Base-by-base conservation (phyloP, 2,888 invertebrate species). In the Serripes groenlandicus region DNA sequence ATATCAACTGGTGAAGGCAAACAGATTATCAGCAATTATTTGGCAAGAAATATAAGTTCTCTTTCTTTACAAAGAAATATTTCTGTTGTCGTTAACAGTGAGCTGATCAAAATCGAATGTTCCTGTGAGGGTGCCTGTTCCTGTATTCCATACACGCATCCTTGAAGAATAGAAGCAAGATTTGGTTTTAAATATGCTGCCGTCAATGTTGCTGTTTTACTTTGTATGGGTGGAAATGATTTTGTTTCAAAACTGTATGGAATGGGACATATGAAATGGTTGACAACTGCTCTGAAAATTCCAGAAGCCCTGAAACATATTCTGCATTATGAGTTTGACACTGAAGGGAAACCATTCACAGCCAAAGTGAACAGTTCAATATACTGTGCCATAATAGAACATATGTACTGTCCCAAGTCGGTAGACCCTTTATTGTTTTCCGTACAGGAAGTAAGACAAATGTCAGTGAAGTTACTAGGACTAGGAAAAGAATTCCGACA, bases 1-100 rank as follows among this genome's bases (percentile, higher is more conserved):
- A 64, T 70, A 30, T 70, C 72, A 35, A 83, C 83, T 18, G 35
- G 23, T 0, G 30, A 32, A 15, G 79, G 83, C 3, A 83, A 83
- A 34, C 23, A 34, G n/a, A 28, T 79, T 1, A 49, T 64, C 9
- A 78, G 81, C 49, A 77, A 34, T 30, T 81, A 81, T 60, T n/a
- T 78, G 0, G 77, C 81, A 23, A 15, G 23, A 70, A 77, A 78
- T 35, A 37, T 74, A 28, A 4, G 3, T n/a, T 30, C 32, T n/a
- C 23, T 64, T 15, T 21, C 15, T 18, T 11, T 64, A 3, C 4
- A 23, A 15, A 64, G n/a, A 34, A n/a, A 64, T 11, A 11, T 64
- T 21, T 21, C 4, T 4, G 32, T 30, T 34, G 34, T n/a, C 23
- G n/a, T 54, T n/a, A 23, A 54, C 54, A 54, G 54, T 23, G 54